These are phyloP conservation scores for Eupeodes corollae DNA, from an alignment of 1,140 invertebrate species.

Conservation along the genomic window DNA sequence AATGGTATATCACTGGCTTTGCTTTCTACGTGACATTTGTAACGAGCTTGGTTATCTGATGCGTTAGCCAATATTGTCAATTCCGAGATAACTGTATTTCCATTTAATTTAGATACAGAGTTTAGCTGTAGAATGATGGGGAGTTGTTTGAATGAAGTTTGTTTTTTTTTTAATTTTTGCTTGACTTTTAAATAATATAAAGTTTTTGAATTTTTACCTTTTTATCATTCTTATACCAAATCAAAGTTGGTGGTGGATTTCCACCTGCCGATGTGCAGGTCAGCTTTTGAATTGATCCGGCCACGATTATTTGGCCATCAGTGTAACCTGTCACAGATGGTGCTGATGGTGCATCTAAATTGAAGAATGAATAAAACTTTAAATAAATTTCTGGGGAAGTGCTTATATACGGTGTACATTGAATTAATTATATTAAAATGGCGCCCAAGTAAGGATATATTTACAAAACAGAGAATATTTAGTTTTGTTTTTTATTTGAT, in stretches of 20 bases:
- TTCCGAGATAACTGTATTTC: conserved; percentile 71
- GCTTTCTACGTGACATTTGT: conserved; percentile 85
- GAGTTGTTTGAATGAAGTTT: background rate
- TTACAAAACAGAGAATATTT: too few species aligned
- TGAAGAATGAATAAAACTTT: too few species aligned
- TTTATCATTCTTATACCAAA: conserved; percentile 80
- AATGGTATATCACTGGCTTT: conserved; percentile 77
- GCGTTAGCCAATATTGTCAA: conserved; percentile 70
- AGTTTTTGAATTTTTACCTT: conserved; percentile 42
- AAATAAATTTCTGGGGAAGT: too few species aligned
- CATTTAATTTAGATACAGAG: conserved; percentile 51
- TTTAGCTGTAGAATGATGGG: conserved; percentile 43
- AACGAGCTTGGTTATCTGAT: conserved; percentile 80
- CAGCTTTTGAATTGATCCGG: conserved; percentile 72
- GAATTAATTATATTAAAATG: too few species aligned
- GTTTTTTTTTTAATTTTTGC: background rate
- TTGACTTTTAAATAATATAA: too few species aligned
- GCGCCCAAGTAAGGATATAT: too few species aligned
- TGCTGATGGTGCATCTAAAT: conserved; percentile 81
- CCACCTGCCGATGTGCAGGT: conserved; percentile 85
- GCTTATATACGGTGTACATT: too few species aligned
- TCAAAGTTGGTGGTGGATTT: conserved; percentile 80
- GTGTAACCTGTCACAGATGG: conserved; percentile 78
- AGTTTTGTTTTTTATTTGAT: too few species aligned
- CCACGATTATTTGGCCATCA: conserved; percentile 61